Percentiles rank a stretch among this genome's conserved stretches.
Evolutionary conservation across 1,140 invertebrate genomes (phyloP).

Genomic region (Pseudomyrmex pallidus): DNA sequence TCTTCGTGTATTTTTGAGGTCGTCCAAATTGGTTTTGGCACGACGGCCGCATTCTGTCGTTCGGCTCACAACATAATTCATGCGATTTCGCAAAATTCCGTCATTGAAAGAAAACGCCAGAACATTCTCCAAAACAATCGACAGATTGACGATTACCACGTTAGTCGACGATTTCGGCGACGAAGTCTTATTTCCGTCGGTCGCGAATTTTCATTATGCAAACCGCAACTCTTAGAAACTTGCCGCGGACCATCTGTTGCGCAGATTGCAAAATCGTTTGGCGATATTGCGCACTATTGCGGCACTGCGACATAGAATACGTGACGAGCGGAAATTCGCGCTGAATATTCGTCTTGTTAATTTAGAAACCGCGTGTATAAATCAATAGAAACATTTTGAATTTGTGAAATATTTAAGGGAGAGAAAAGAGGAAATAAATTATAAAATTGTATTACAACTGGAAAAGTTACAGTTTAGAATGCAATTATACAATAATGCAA

Average conservation of each 20-base stretch:
- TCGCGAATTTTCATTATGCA: not conserved
- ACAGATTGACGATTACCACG: not conserved
- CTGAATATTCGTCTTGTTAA: not conserved
- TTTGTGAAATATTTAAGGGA: too few relatives aligned
- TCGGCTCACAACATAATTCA: constrained; percentile 74
- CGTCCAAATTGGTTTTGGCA: constrained; percentile 83
- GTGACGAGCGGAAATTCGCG: not conserved
- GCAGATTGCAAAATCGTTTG: constrained; percentile 34
- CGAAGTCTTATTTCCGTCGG: not conserved
- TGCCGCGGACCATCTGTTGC: not conserved
- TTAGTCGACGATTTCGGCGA: not conserved
- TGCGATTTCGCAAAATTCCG: constrained; percentile 64
- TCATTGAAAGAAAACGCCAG: not conserved
- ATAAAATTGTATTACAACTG: not conserved
- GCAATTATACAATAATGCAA: too few relatives aligned
- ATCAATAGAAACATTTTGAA: not conserved
- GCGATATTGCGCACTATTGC: constrained; percentile 42
- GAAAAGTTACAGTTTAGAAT: not conserved
- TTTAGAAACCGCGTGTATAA: not conserved
- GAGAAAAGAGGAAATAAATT: not conserved
- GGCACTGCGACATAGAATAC: constrained; percentile 13
- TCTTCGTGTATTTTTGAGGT: constrained; percentile 73
- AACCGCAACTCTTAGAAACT: not conserved
- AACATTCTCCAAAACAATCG: not conserved
- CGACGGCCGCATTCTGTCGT: constrained; percentile 62